Conservation (phyloP, 2,797 vertebrate species). For the Scolopax rusticola region DNA sequence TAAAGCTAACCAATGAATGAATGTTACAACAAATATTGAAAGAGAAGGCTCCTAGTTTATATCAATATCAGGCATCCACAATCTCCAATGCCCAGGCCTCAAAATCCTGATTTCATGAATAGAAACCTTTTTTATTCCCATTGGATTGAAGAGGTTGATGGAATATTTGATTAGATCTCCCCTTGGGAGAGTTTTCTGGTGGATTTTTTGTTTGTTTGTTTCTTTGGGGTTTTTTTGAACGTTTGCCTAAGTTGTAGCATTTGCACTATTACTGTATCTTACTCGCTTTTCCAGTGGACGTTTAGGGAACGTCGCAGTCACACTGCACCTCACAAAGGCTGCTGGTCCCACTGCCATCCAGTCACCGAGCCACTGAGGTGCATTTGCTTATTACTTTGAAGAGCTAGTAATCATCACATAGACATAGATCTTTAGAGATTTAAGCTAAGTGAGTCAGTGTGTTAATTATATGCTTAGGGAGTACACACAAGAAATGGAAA, state of each 20-base stretch:
- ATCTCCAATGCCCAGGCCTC: background rate
- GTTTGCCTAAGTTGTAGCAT: background rate
- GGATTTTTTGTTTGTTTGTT: background rate
- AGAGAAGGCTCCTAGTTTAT: background rate
- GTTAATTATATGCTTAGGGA: conserved; percentile 79
- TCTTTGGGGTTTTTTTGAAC: background rate
- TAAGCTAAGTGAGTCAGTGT: conserved; percentile 74
- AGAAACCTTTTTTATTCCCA: background rate
- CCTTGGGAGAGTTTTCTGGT: background rate
- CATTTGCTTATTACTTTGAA: conserved; percentile 61
- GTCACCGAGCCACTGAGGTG: background rate
- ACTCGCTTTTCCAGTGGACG: background rate
- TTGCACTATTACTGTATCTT: background rate
- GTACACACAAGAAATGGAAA: conserved; percentile 75
- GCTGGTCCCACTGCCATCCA: background rate
- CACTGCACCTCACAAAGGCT: background rate
- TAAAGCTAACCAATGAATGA: background rate
- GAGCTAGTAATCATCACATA: conserved; percentile 67
- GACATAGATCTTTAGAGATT: conserved; percentile 65
- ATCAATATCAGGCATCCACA: background rate
- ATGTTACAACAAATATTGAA: background rate
- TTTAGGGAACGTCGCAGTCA: background rate
- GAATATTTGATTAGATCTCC: background rate
- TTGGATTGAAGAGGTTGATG: background rate
- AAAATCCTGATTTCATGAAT: background rate